Conservation (phyloP, 2,113 vertebrate species). For the Marmota flaviventris region DNA sequence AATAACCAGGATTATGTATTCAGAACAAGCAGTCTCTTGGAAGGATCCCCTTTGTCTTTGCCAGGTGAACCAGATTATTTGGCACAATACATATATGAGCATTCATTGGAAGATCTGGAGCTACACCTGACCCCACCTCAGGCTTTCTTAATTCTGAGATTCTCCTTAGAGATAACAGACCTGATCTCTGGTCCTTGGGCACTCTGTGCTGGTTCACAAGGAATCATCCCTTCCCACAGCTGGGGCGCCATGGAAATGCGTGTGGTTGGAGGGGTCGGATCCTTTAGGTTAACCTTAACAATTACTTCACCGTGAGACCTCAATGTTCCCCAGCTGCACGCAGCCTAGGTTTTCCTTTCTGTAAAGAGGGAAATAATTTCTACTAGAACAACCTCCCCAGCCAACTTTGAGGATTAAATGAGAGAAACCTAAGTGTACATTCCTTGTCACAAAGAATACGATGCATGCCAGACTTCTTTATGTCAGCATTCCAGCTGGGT, state of each 20-base stretch:
- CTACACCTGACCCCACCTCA: background rate
- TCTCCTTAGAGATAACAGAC: background rate
- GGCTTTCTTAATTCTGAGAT: background rate
- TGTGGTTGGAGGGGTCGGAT: no score
- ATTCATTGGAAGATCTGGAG: accelerated
- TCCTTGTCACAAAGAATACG: background rate
- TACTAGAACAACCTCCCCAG: no score
- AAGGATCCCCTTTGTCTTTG: conserved; percentile 69
- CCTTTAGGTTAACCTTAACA: background rate
- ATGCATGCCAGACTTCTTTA: no score
- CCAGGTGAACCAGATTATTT: background rate
- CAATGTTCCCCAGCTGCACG: accelerated
- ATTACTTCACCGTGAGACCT: no score
- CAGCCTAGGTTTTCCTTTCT: background rate
- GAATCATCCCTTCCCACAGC: background rate
- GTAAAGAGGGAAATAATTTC: background rate
- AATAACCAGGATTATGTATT: conserved; percentile 69
- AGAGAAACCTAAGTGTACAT: background rate
- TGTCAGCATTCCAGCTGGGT: no score
- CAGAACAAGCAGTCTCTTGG: conserved; percentile 73
- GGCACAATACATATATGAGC: background rate
- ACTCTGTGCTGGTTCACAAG: accelerated
- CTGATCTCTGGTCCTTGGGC: background rate
- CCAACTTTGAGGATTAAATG: background rate
- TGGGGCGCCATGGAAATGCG: accelerated